Evolutionary conservation across 2,113 vertebrate species (phyloP).

Genomic region (Cariama cristata): DNA sequence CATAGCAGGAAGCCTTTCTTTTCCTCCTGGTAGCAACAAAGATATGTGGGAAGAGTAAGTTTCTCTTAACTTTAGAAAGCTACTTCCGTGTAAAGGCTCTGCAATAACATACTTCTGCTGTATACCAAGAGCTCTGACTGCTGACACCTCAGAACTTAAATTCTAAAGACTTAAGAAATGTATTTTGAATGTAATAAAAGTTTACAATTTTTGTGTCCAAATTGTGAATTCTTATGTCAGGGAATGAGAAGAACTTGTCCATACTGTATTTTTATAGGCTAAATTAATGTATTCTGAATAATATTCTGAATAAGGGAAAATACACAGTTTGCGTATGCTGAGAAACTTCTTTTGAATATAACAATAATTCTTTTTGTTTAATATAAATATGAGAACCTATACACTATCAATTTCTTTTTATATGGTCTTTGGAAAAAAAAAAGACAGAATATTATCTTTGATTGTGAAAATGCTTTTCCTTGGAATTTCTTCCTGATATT

Average conservation of each 20-base stretch:
- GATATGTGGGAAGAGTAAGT: neutral
- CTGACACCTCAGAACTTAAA: slow-evolving; percentile 68
- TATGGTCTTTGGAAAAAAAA: slow-evolving; percentile 34
- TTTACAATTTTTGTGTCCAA: slow-evolving; percentile 81
- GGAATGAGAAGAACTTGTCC: slow-evolving; percentile 71
- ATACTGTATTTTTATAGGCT: slow-evolving; percentile 77
- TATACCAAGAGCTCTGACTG: slow-evolving; percentile 47
- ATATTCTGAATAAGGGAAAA: slow-evolving; percentile 37
- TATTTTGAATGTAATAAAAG: slow-evolving; percentile 80
- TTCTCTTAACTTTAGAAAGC: slow-evolving; percentile 5
- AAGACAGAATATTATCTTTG: slow-evolving; percentile 7
- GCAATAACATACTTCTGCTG: slow-evolving; percentile 56
- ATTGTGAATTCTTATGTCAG: slow-evolving; percentile 79
- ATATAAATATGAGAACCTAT: slow-evolving; percentile 27
- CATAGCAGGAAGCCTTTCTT: slow-evolving; percentile 97
- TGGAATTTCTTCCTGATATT: neutral
- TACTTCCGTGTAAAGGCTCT: slow-evolving; percentile 40
- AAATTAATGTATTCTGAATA: slow-evolving; percentile 59
- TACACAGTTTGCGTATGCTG: slow-evolving; percentile 63
- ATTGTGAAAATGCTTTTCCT: slow-evolving; percentile 54
- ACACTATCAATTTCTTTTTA: slow-evolving; percentile 26
- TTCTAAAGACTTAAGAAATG: slow-evolving; percentile 61
- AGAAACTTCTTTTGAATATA: slow-evolving; percentile 67
- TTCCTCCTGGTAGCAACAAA: slow-evolving; percentile 88
- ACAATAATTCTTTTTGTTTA: slow-evolving; percentile 33